A percentile compares a stretch with the other conserved stretches of the same genome.
These are phyloP conservation scores for Gadus macrocephalus DNA, from an alignment of 2,113 vertebrate genomes.

Conservation along the genomic window DNA sequence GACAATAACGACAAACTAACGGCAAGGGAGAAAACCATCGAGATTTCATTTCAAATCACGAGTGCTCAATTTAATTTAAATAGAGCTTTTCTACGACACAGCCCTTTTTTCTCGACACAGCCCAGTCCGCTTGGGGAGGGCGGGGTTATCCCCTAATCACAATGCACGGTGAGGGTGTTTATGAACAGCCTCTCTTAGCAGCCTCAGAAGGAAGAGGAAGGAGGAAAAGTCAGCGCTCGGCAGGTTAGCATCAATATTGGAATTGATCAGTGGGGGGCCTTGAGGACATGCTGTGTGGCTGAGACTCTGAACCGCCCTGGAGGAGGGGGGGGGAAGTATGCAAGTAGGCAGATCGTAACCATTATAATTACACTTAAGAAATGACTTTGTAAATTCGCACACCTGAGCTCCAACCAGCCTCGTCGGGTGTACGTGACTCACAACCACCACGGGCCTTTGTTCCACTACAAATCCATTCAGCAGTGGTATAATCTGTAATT, in stretches of 20 bases:
- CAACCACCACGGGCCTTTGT: slow-evolving; percentile 5
- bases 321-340: not conserved
- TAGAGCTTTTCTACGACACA: no score
- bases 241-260: slow-evolving; percentile 1
- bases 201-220: not conserved
- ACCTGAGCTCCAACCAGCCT: no score
- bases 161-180: no score
- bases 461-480: slow-evolving; percentile 10
- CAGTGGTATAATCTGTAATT: not conserved
- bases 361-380: no score
- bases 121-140: no score
- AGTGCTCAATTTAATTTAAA: no score
- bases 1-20: no score
- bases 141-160: no score
- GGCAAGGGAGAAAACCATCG: not conserved
- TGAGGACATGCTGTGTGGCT: not conserved
- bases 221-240: slow-evolving; percentile 4
- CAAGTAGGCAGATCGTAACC: not conserved
- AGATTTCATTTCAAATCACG: not conserved
- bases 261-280: not conserved
- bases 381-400: no score
- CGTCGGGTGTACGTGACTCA: no score
- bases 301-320: not conserved
- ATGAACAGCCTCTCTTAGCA: no score
- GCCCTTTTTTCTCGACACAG: no score